phyloP scores from a whole-genome alignment of 2,888 invertebrate genomes.

The Apantesis nais region DNA sequence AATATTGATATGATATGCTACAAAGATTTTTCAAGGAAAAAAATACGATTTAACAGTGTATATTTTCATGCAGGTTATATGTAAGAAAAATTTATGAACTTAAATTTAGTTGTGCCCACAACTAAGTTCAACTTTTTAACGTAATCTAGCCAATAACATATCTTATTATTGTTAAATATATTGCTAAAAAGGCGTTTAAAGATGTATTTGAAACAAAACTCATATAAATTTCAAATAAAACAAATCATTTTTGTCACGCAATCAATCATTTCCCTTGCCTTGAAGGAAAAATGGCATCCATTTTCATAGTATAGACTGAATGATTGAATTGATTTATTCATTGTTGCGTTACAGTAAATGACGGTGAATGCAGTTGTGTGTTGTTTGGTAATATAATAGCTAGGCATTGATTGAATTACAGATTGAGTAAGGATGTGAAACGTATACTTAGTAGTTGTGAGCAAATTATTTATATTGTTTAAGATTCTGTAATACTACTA shows the following conservation, averaged over 20 bases:
- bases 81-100: neutral
- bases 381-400: constrained; percentile 43
- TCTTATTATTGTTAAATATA: neutral
- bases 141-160: neutral
- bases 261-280: constrained; percentile 1
- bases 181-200: neutral
- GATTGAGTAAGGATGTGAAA: constrained; percentile 33
- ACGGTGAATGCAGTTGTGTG: constrained; percentile 22
- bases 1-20: neutral
- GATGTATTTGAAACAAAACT: neutral
- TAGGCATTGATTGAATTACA: constrained; percentile 51
- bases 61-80: neutral
- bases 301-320: neutral
- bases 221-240: neutral
- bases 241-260: neutral
- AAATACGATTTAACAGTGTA: neutral
- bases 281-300: neutral
- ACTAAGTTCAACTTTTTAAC: too few species aligned
- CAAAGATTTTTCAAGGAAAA: neutral
- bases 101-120: too few species aligned
- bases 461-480: neutral
- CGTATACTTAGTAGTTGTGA: constrained; percentile 9
- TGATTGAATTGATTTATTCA: constrained; percentile 29
- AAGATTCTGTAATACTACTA: neutral
- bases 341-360: constrained; percentile 13